Percentiles rank a stretch among this genome's conserved stretches.
These are phyloP conservation scores for Scolanthus callimorphus DNA, from an alignment of 92 coral and sea anemone genomes.

Conservation along the genomic window DNA sequence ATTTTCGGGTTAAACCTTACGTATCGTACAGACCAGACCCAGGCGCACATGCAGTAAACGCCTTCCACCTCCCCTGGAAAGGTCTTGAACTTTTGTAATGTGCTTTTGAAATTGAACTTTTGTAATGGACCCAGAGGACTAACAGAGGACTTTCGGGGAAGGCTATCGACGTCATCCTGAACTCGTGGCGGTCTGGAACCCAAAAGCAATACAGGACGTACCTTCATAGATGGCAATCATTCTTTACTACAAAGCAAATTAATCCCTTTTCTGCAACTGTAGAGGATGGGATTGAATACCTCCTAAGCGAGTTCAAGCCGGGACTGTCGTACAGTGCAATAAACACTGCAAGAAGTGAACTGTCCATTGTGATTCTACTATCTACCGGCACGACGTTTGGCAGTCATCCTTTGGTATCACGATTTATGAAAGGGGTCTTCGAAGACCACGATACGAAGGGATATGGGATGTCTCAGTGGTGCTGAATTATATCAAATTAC, in stretches of 20 bases:
- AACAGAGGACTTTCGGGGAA: constrained; percentile 25
- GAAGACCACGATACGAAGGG: constrained; percentile 33
- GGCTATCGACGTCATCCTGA: constrained; percentile 33
- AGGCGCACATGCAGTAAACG: constrained; percentile 24
- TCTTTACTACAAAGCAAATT: constrained; percentile 29
- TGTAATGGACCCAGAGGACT: too few relatives aligned
- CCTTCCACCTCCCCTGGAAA: constrained; percentile 21
- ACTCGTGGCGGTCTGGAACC: constrained; percentile 40
- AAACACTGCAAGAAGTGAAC: too few relatives aligned
- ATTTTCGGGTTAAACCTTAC: constrained; percentile 28
- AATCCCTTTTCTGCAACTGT: constrained; percentile 39
- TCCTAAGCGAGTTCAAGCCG: constrained; percentile 7
- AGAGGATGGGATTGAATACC: constrained; percentile 26
- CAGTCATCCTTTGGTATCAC: constrained; percentile 22
- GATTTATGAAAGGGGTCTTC: constrained; percentile 45
- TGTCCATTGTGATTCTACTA: too few relatives aligned
- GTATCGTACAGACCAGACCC: constrained; percentile 39
- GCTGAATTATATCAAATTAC: constrained; percentile 13
- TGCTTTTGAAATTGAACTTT: too few relatives aligned
- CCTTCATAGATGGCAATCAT: constrained; percentile 32
- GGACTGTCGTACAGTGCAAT: too few relatives aligned
- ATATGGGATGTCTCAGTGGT: constrained; percentile 49
- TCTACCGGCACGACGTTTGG: constrained; percentile 26
- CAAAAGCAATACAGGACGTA: constrained; percentile 42
- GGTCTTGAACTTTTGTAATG: too few relatives aligned